Percentiles rank a stretch among this genome's conserved stretches.
Evolutionary conservation across 2,888 invertebrate genomes (phyloP).

Genomic region (Steinernema carpocapsae): DNA sequence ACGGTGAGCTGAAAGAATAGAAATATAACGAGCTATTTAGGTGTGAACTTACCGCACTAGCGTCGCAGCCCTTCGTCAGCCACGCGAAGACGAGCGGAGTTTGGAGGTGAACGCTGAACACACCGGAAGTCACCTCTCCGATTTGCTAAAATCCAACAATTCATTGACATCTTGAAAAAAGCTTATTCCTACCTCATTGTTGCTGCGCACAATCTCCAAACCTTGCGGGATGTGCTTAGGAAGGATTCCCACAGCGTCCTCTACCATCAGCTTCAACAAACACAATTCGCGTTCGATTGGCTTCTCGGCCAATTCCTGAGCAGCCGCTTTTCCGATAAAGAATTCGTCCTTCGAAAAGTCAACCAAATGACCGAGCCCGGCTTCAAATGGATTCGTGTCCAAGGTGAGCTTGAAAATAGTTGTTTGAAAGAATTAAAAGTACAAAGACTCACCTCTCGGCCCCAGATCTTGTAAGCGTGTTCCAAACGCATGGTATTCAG

Average conservation of each 20-base stretch:
- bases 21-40: background rate
- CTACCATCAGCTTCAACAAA: slow-evolving; percentile 41
- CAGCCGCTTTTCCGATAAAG: slow-evolving; percentile 61
- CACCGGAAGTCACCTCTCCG: slow-evolving; percentile 71
- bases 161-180: background rate
- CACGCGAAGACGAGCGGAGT: slow-evolving; percentile 71
- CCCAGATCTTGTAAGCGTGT: slow-evolving; percentile 72
- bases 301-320: slow-evolving; percentile 69
- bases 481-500: slow-evolving; percentile 71
- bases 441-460: slow-evolving; percentile 70
- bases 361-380: slow-evolving; percentile 70
- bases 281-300: slow-evolving; percentile 55
- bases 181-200: slow-evolving; percentile 36
- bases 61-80: slow-evolving; percentile 64
- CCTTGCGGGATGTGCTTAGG: slow-evolving; percentile 48
- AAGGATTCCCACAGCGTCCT: slow-evolving; percentile 32
- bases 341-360: slow-evolving; percentile 66
- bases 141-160: slow-evolving; percentile 67
- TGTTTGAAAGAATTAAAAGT: too few relatives aligned
- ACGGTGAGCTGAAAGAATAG: slow-evolving; percentile 54
- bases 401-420: slow-evolving; percentile 69
- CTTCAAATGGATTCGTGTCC: slow-evolving; percentile 71
- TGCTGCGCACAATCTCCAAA: slow-evolving; percentile 42
- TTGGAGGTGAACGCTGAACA: slow-evolving; percentile 69
- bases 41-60: slow-evolving; percentile 2